Percentiles rank a stretch among this genome's conserved stretches.
Conservation (phyloP, 2,888 invertebrate species). For the Drosophila leonis region DNA sequence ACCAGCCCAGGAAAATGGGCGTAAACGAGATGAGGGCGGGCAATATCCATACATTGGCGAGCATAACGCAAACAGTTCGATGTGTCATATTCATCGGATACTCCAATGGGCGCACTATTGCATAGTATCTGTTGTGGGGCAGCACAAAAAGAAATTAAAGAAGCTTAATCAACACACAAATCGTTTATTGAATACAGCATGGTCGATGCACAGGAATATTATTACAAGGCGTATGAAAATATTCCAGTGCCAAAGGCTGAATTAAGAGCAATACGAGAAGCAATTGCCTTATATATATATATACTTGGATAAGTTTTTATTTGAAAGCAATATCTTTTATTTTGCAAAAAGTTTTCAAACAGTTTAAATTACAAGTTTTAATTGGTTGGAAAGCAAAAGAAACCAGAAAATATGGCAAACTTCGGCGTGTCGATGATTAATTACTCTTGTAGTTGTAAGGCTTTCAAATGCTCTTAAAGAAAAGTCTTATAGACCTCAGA, state of each 20-base stretch:
- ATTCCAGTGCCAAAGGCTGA: background rate
- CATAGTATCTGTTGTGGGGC: conserved; percentile 89
- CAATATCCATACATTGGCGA: conserved; percentile 95
- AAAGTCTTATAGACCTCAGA: background rate
- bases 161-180: background rate
- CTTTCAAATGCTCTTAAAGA: background rate
- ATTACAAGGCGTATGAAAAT: background rate
- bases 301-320: background rate
- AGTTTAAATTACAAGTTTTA: background rate
- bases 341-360: background rate
- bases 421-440: background rate
- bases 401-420: background rate
- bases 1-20: conserved; percentile 98
- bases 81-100: conserved; percentile 97
- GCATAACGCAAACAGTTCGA: conserved; percentile 91
- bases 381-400: background rate
- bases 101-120: conserved; percentile 96
- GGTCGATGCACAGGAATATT: background rate
- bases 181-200: background rate
- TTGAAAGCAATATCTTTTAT: background rate
- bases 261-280: background rate
- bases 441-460: background rate
- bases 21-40: conserved; percentile 96
- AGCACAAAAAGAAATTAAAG: background rate
- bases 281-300: background rate